These are phyloP conservation scores for Tangara arthus DNA, from an alignment of 2,797 vertebrate genomes.

Conservation along the genomic window DNA sequence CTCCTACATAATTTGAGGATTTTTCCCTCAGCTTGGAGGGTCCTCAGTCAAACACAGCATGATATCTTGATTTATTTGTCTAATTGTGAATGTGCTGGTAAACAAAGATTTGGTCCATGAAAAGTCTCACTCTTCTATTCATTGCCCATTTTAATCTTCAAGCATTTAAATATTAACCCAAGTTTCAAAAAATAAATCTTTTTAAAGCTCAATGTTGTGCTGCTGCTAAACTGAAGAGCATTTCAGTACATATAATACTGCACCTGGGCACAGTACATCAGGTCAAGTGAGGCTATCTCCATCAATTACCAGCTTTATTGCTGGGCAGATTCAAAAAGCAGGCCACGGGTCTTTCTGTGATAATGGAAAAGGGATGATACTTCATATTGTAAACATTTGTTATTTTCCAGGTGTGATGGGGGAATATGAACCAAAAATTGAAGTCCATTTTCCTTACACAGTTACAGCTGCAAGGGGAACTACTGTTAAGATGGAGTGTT, in stretches of 20 bases:
- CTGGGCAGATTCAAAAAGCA: neutral
- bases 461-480: conserved; percentile 89
- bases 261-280: neutral
- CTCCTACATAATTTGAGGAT: neutral
- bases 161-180: neutral
- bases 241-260: neutral
- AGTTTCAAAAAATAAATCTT: neutral
- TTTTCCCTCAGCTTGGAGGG: neutral
- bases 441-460: conserved; percentile 91
- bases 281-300: neutral
- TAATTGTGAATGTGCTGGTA: neutral
- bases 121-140: neutral
- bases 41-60: neutral
- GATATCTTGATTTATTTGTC: neutral
- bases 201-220: neutral
- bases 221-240: neutral
- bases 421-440: conserved; percentile 98
- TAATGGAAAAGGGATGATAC: conserved; percentile 1
- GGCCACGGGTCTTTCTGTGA: neutral
- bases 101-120: neutral
- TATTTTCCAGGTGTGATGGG: conserved; percentile 93
- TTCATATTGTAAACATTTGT: conserved; percentile 62
- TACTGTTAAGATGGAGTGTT: conserved; percentile 94
- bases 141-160: neutral
- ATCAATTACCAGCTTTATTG: neutral